Percentiles rank a stretch among this genome's conserved stretches.
Conservation (phyloP, 2,113 vertebrate genomes). For the Cavia porcellus region DNA sequence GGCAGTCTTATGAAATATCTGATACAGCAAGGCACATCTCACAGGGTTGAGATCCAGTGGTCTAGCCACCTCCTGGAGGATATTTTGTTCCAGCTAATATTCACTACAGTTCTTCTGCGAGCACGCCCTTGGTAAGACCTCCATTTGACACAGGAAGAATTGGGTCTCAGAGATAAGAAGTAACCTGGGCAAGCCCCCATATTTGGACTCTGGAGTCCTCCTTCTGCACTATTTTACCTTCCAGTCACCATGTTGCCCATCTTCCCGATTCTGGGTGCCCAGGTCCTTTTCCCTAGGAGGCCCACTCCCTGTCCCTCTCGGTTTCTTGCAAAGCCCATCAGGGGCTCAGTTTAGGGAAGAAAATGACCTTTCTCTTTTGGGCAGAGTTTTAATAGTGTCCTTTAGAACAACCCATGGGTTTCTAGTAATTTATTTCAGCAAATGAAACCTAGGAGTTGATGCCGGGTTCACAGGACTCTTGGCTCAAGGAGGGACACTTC, state of each 20-base stretch:
- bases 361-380: conserved; percentile 33
- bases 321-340: background rate
- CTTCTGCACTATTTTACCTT: background rate
- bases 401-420: background rate
- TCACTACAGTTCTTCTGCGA: background rate
- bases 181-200: background rate
- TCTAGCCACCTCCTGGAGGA: background rate
- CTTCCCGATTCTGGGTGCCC: background rate
- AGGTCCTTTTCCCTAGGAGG: conserved; percentile 9
- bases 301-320: background rate
- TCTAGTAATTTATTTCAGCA: background rate
- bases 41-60: background rate
- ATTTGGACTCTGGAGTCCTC: background rate
- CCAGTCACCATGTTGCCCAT: background rate
- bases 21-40: background rate
- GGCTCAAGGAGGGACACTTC: background rate
- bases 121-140: background rate
- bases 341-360: background rate
- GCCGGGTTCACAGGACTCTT: background rate
- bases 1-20: background rate
- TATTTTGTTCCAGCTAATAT: background rate
- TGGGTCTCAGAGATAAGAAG: background rate
- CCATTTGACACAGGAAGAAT: background rate
- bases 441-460: background rate
- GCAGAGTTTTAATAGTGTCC: conserved; percentile 50